Evolutionary conservation across 2,888 invertebrate genomes (phyloP), one percentile per base, ranked within the genome.

Genomic region (Agriopis aurantiaria): DNA sequence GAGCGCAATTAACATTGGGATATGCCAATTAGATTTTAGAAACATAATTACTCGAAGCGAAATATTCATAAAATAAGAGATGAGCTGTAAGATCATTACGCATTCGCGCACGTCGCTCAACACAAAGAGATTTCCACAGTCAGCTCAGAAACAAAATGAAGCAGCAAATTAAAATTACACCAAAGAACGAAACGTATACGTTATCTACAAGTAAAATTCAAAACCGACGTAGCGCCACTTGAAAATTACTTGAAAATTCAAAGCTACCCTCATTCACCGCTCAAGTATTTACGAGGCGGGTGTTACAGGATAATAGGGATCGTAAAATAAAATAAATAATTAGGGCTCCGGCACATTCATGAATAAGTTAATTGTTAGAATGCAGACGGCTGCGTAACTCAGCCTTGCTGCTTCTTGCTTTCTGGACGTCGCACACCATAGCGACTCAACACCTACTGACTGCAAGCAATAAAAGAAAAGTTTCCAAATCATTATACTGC

Each of bases 311-410:
- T 92, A 91, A 93, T 90, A 88, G 91, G 85, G 82, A 81, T 89
- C 91, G 88, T 93, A 92, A 93, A 93, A 91, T 92, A 92, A 92
- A 92, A 91, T 92, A 92, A 92, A 92, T 93, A 92, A 92, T 92
- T 92, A 91, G 87, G 86, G 82, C 84, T 76, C 83, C 79, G 80
- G 89, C 83, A 85, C 85, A 88, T 88, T 91, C 91, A 91, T 93
- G 92, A 93, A 92, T 92, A 90, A 92, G 86, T 90, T 90, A 91
- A 91, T 88, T 88, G 88, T 87, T 78, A 82, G 85, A 84, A 80
- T 89, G 88, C 89, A 88, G 83, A 84, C 80, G 77, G 65, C 78
- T 78, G 74, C 73, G 75, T 76, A 73, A 75, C 74, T 77, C 76
- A 78, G 14, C 46, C 51, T 69, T 71, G 66, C 33, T 33, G 11